A percentile compares a stretch with the other conserved stretches of the same genome.
Conservation (phyloP, 2,888 invertebrate species). For the Volucella inanis region DNA sequence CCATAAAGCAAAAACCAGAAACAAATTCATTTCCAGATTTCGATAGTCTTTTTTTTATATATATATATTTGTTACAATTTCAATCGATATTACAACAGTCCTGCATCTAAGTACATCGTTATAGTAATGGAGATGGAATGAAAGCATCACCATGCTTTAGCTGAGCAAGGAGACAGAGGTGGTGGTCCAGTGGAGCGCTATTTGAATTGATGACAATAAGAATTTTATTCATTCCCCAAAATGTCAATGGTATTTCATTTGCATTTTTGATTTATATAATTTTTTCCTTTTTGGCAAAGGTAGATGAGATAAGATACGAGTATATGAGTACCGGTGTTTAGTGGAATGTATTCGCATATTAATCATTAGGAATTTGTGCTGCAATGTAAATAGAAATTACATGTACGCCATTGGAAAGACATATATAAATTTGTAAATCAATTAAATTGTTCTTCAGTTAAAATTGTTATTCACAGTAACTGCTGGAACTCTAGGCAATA, state of each 20-base stretch:
- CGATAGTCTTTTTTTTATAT: background rate
- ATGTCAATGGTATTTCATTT: slow-evolving; percentile 58
- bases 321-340: background rate
- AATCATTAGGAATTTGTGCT: slow-evolving; percentile 43
- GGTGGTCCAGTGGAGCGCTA: slow-evolving; percentile 37
- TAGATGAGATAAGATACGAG: slow-evolving; percentile 36
- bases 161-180: background rate
- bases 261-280: slow-evolving; percentile 63
- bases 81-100: slow-evolving; percentile 58
- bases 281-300: slow-evolving; percentile 41
- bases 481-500: too few species aligned
- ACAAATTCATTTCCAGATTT: slow-evolving; percentile 44
- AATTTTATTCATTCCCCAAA: slow-evolving; percentile 59
- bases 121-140: slow-evolving; percentile 38
- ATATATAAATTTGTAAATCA: background rate
- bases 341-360: slow-evolving; percentile 44
- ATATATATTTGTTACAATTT: slow-evolving; percentile 52
- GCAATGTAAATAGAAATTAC: slow-evolving; percentile 23
- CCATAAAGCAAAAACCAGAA: too few species aligned
- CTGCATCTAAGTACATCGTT: slow-evolving; percentile 61
- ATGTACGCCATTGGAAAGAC: background rate
- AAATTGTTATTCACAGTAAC: too few species aligned
- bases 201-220: slow-evolving; percentile 60
- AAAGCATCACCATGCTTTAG: slow-evolving; percentile 20
- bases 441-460: too few species aligned